phyloP scores from a whole-genome alignment of 2,888 invertebrate genomes.

The Saturnia pavonia region DNA sequence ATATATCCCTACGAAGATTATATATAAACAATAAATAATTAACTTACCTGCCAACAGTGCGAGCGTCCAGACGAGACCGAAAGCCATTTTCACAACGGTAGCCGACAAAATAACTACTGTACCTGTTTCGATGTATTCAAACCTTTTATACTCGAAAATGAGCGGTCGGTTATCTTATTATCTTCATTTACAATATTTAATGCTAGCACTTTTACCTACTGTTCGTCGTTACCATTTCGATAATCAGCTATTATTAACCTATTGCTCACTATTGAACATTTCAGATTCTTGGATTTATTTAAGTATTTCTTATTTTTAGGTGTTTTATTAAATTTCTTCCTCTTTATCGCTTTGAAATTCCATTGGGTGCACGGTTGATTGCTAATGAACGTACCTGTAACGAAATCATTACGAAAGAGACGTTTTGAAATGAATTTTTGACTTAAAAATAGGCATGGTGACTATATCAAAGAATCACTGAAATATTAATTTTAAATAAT shows the following conservation, averaged over 20 bases:
- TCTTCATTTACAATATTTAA: constrained; percentile 6
- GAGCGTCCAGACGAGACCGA: constrained; percentile 28
- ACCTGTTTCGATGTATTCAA: background rate
- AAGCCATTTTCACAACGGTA: constrained; percentile 29
- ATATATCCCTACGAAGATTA: too few species aligned
- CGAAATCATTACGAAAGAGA: too few species aligned
- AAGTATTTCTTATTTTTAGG: background rate
- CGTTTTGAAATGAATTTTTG: too few species aligned
- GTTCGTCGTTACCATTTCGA: background rate
- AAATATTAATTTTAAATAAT: too few species aligned
- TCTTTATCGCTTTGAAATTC: background rate
- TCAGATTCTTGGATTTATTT: background rate
- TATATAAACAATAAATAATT: background rate
- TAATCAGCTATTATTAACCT: background rate
- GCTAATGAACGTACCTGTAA: too few species aligned
- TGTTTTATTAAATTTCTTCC: background rate
- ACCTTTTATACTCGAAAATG: constrained; percentile 17
- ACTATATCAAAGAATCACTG: too few species aligned
- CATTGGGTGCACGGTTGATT: too few species aligned
- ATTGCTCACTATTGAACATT: background rate
- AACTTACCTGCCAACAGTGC: constrained; percentile 34
- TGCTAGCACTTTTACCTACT: background rate
- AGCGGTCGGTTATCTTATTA: constrained; percentile 1
- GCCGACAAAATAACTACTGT: constrained; percentile 4
- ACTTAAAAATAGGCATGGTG: too few species aligned